These are phyloP conservation scores for Brachyptera putata DNA, from an alignment of 2,888 invertebrate genomes.

Conservation along the genomic window DNA sequence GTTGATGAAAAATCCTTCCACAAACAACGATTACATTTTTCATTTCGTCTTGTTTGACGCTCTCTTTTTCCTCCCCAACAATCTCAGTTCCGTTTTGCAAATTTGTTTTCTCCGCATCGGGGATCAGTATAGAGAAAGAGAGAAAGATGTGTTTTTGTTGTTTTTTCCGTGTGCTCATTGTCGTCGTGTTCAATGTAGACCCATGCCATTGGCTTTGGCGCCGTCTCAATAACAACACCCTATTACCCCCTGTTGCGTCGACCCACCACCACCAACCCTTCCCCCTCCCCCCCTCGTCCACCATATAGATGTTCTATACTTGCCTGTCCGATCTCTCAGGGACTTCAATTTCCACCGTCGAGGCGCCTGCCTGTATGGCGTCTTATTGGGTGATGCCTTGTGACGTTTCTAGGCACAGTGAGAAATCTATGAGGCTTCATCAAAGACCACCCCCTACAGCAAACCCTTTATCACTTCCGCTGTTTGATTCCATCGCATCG, in stretches of 20 bases:
- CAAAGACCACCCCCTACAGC: not conserved
- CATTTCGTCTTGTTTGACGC: not conserved
- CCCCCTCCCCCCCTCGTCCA: too few species aligned
- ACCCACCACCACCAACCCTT: too few species aligned
- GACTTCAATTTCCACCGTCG: not conserved
- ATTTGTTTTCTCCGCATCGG: constrained; percentile 13
- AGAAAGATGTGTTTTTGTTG: not conserved
- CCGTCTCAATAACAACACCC: not conserved
- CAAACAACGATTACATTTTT: constrained; percentile 9
- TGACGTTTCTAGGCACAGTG: not conserved
- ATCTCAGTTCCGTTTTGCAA: not conserved
- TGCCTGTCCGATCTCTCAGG: too few species aligned
- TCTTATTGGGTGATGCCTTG: too few species aligned
- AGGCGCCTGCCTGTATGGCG: not conserved
- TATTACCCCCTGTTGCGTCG: not conserved
- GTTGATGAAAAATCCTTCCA: not conserved
- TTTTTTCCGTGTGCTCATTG: not conserved
- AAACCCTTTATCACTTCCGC: not conserved
- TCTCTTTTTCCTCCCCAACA: not conserved
- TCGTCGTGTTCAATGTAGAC: not conserved
- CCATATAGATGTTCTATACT: too few species aligned
- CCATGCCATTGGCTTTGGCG: not conserved
- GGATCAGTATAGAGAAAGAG: too few species aligned
- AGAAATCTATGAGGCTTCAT: not conserved
- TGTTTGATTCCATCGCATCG: not conserved